These are phyloP conservation scores for Gambusia yucatana DNA, from an alignment of 2,797 vertebrate genomes.

Conservation along the genomic window DNA sequence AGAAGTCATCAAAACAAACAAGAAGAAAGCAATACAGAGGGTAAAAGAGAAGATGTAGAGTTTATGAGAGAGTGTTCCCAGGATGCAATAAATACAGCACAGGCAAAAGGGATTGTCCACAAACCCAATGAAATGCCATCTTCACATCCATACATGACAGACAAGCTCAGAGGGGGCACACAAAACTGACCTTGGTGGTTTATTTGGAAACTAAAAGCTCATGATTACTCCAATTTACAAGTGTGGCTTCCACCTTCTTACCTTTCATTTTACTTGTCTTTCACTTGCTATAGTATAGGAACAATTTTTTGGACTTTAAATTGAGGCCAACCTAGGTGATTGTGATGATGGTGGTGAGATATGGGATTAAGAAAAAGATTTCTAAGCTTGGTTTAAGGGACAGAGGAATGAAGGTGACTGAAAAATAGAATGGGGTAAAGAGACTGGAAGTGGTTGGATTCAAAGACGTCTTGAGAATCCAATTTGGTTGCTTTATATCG, in stretches of 20 bases:
- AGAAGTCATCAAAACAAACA: conserved; percentile 61
- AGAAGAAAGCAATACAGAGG: conserved; percentile 22
- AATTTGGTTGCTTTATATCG: conserved; percentile 22
- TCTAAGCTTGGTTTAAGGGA: conserved; percentile 51
- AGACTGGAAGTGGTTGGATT: conserved; percentile 31
- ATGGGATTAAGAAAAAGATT: conserved; percentile 63
- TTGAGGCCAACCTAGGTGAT: conserved; percentile 28
- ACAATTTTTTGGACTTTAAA: conserved; percentile 21
- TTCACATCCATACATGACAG: conserved; percentile 38
- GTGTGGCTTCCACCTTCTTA: conserved; percentile 62
- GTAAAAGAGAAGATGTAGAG: conserved; percentile 12
- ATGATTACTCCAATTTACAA: conserved; percentile 78
- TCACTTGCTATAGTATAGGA: conserved; percentile 46
- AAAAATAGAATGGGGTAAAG: conserved; percentile 8
- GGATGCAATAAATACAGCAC: conserved; percentile 27
- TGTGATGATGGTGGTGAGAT: conserved; percentile 43
- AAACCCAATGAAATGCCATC: conserved; percentile 26
- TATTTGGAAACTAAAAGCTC: conserved; percentile 74
- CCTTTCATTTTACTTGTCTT: conserved; percentile 57
- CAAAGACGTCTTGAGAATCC: conserved; percentile 39
- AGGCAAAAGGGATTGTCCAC: conserved; percentile 12
- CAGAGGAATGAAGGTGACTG: conserved; percentile 26
- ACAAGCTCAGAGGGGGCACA: conserved; percentile 41
- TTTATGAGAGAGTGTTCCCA: conserved; percentile 10
- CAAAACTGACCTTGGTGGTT: conserved; percentile 73